Base-by-base conservation (phyloP, 2,888 invertebrate species). In the Hartigia nigra region DNA sequence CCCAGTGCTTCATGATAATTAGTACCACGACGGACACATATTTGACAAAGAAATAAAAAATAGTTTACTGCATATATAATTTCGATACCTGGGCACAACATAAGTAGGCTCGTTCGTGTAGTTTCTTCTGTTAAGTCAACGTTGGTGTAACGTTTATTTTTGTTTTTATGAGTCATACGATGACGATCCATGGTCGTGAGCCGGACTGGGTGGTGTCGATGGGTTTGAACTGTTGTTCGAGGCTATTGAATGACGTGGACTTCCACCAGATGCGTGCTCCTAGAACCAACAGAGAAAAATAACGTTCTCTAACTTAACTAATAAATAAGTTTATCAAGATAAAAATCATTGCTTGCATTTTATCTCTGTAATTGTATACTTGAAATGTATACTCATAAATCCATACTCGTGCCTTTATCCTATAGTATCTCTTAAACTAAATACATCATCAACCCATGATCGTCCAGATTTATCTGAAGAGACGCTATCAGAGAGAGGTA, bases 201-300 rank as follows among this genome's bases (percentile, higher is more conserved):
- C 94, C 80, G 95, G 95, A 88, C 95, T 95, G 75, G 95, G 95
- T 76, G 95, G 95, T 75, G 95, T 95, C 83, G 95, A 95, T 86
- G 95, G 93, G 91, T 95, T 95, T 87, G 95, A 95, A 92, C 95
- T 95, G 90, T 95, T 95, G 92, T 95, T 95, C 81, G 95, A 95
- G 80, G 95, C 95, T 88, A 95, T 94, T 79, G 95, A 95, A 90
- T 95, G 95, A 80, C 95, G 93, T 74, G 95, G 95, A 90, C 95
- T 95, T 80, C 93, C 93, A 84, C 93, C 92, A 37, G 92, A 90
- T 76, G 91, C 90, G 79, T 92, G 91, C 78, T 92, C 92, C 92
- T 92, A 82, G 74, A 88, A 23, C 23, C 1, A 55, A 4, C 9
- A 31, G 31, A 31, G 72, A 72, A 81, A 37, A 76, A 78, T 76